Base-by-base conservation (phyloP, 2,888 invertebrate species). In the Fabriciana adippe region DNA sequence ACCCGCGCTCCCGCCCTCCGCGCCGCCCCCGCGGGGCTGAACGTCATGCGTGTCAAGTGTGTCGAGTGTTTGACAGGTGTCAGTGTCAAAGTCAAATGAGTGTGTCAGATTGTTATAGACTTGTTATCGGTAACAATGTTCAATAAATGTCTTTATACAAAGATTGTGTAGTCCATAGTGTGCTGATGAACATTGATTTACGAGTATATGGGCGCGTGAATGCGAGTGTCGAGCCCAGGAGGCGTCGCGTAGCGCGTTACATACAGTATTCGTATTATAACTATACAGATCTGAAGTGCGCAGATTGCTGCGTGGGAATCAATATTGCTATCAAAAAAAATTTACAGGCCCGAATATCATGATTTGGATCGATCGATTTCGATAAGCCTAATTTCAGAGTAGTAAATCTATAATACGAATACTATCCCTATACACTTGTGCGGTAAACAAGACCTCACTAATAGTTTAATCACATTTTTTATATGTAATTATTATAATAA, bases 171-270 rank as follows among this genome's bases (percentile, higher is more conserved):
- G 16, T 55, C 21, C 45, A 67, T 67, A 55, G 51, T 68, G 51
- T 57, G 59, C 57, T 18, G 60, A 18, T 59, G 16, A 59, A 59
- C 35, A 59, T 59, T 47, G 21, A 15, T 15, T 45, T 45, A 18
- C 18, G 18, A 18, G 18, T 59, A 57, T 15, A n/a, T 59, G 47
- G 47, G 45, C 21, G 45, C 57, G 61, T 61, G 50, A 51, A 72
- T 67, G 82, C 82, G 84, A 83, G 84, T 81, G 81, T 75, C 75
- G 68, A 79, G 77, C 81, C 87, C 88, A 85, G 89, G 79, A 77
- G 87, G 86, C 88, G 90, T 86, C 85, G 83, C 85, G 84, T 81
- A 83, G 84, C 83, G 85, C 83, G 74, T 74, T 65, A 16, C 16
- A 75, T 76, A 77, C 70, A 68, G 78, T 76, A 77, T 41, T 41